phyloP scores from a whole-genome alignment of 2,888 invertebrate genomes.

The Drosophila prostipennis region DNA sequence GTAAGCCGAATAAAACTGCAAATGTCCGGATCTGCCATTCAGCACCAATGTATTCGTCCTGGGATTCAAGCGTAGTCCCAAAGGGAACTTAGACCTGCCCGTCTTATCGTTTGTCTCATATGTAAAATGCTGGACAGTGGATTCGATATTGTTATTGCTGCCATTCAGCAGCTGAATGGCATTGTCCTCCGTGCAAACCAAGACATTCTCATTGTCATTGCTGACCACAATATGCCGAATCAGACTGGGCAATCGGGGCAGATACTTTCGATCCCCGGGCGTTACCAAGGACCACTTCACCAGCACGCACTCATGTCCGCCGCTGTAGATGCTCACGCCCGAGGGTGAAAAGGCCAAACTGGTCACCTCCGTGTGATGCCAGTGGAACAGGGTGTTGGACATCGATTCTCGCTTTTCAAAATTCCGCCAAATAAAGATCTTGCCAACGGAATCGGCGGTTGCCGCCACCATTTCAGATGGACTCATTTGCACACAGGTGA shows the following conservation, averaged over 20 bases:
- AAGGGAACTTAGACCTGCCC: constrained; percentile 84
- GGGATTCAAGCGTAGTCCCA: constrained; percentile 86
- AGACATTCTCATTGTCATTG: constrained; percentile 87
- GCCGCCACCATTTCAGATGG: constrained; percentile 88
- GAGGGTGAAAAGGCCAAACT: constrained; percentile 87
- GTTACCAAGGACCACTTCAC: constrained; percentile 89
- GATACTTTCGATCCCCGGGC: constrained; percentile 85
- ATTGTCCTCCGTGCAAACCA: constrained; percentile 89
- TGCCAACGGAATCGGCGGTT: constrained; percentile 88
- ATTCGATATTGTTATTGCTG: constrained; percentile 85
- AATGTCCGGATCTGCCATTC: constrained; percentile 90
- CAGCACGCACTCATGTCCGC: constrained; percentile 91
- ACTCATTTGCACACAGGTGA: constrained; percentile 89
- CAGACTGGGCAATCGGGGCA: constrained; percentile 89
- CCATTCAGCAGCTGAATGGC: constrained; percentile 86
- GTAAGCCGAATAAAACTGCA: constrained; percentile 90
- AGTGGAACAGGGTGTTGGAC: constrained; percentile 87
- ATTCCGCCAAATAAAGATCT: constrained; percentile 87
- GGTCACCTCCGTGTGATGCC: constrained; percentile 90
- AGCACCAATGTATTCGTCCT: constrained; percentile 88
- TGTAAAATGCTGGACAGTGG: constrained; percentile 89
- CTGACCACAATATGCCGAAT: constrained; percentile 88
- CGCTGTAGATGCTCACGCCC: constrained; percentile 90
- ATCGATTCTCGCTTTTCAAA: constrained; percentile 72
- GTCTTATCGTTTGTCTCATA: constrained; percentile 85